Base-by-base conservation (phyloP, 2,113 vertebrate species). In the Myocastor coypus region DNA sequence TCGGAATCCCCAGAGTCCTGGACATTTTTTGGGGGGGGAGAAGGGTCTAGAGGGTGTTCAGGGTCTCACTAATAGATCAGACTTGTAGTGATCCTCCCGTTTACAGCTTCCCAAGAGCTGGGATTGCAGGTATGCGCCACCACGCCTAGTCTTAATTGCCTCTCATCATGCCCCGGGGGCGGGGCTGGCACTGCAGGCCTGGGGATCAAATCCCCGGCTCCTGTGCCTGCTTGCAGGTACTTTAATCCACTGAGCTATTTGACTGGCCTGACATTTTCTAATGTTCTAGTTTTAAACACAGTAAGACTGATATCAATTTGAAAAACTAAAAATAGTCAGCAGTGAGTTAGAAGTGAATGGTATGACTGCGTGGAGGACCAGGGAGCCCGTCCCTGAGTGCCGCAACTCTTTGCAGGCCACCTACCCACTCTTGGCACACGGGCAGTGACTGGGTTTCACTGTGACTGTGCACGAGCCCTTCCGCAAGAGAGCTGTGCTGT, bases 381-480 rank as follows among this genome's bases (percentile, higher is more conserved):
- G 89, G 71, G 34, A 46, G 2, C 30, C 16, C 1, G 26, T 30
- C 14, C 77, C 55, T 64, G 32, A 46, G 81, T 55, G 11, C 30
- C n/a, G n/a, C 52, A 8, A 30, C 32, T 78, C 73, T 37, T 17
- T 52, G 37, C 1, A 24, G 66, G 46, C 16, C 26, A 0, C n/a
- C 30, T 16, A 71, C 20, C 68, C 3, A 16, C 77, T 75, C 50
- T 57, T 22, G 42, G 89, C 34, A 52, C 14, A 17, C 0, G 22
- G 55, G 30, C 40, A 63, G 17, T 2, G 59, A 46, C 20, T 4
- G 0, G 59, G 42, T 30, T 73, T 75, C 32, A 37, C 16, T 0
- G 26, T 83, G 14, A 34, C 0, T 9, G 0, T 1, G 7, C 2
- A 19, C 1, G 3, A 0, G 1, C 19, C 40, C 55, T 30, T 17